Base-by-base conservation (phyloP, 2,113 vertebrate species). In the Ivindomyrus marchei region DNA sequence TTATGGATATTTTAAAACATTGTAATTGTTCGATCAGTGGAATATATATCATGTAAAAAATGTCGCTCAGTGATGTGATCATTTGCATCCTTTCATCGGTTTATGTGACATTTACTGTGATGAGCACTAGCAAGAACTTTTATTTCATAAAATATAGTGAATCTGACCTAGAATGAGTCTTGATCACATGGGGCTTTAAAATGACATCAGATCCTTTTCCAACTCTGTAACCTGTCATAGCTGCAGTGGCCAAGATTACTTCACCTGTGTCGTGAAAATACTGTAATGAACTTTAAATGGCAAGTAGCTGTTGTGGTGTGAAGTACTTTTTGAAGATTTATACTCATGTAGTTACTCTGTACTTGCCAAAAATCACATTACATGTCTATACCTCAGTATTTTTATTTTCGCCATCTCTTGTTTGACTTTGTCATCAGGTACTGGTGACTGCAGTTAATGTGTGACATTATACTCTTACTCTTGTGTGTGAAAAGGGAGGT, bases 341-440 rank as follows among this genome's bases (percentile, higher is more conserved):
- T 85, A 85, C 77, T 85, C 89, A 36, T 83, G 89, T 85, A 31
- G 49, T 84, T 89, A 36, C 70, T 58, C 27, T 89, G 74, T 56
- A 84, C 88, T 89, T 88, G 87, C 87, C 87, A 88, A 88, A 85
- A 88, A 88, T 66, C 31, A 88, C 39, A 88, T 62, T 53, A 46
- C 36, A 36, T 66, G 39, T 36, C 42, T 88, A 56, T 58, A 88
- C 87, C 87, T 88, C 87, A 62, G 36, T 52, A 17, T 11, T 17
- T 52, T 36, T 15, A 31, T 70, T 87, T 86, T 50, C 45, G n/a
- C 21, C 49, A 87, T 49, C 49, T 53, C 85, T 31, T 88, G 42
- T 88, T 66, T 89, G 46, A 80, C 70, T 10, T 89, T 11, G 27
- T 83, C 39, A 56, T 36, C 36, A 9, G 50, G 49, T 89, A 27